Evolutionary conservation across 1,140 invertebrate species (phyloP), one percentile per base, ranked within the genome.

Genomic region (Bombus sibiricus): DNA sequence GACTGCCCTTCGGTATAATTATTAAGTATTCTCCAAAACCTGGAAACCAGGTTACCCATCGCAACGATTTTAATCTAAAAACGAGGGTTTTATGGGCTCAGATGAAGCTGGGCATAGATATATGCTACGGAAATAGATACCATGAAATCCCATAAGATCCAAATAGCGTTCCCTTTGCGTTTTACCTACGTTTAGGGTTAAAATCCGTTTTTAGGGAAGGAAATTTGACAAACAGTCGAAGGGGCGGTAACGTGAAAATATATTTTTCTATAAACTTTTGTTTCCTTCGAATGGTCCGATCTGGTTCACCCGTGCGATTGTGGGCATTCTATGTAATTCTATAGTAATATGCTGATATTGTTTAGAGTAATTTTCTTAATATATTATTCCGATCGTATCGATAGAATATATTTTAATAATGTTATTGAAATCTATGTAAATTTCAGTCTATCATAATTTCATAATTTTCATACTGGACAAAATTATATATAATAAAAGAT

Each of bases 21-120:
- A 66, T 59, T 74, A 73, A 81, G 37, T 34, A 15, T 88, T 81
- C 57, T 13, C 28, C 9, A 47, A 81, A 86, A 57, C 34, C 66
- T 25, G 75, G 57, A 89, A 86, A 89, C 47, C 64, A 39, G 77
- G 72, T 83, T 75, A 69, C 73, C 39, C 81, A 77, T 80, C 75
- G 85, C 66, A 78, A 69, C 80, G 76, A 82, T 71, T 81, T 91
- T 88, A 88, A 91, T 86, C 53, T 90, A 37, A 78, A 91, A 91
- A 87, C 68, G 39, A 82, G 82, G 68, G 68, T 83, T 91, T 91
- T 91, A 91, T 90, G 86, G 88, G 39, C 74, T 85, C 86, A 9
- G 47, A 71, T 72, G 57, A 73, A 86, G 66, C 68, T 34, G 25
- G 41, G 3, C 10, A 62, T 69, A 64, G 57, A 74, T 43, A 81